phyloP scores from a whole-genome alignment of 2,797 vertebrate species.

The Mallotus villosus region DNA sequence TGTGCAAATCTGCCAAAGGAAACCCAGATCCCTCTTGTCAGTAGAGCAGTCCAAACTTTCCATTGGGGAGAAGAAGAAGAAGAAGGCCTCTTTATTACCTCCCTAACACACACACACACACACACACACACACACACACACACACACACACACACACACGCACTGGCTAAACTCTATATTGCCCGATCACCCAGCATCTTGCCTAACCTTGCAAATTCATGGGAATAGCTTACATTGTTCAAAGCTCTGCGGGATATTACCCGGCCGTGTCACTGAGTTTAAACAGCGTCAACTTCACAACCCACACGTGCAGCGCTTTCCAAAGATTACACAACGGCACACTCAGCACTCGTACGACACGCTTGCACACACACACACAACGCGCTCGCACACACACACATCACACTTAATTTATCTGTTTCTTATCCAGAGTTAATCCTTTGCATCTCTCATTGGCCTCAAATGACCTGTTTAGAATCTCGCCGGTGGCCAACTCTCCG shows the following conservation, averaged over 20 bases:
- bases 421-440: constrained; percentile 5
- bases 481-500: constrained; percentile 19
- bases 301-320: constrained; percentile 20
- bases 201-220: constrained; percentile 25
- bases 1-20: constrained; percentile 17
- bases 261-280: constrained; percentile 26
- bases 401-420: constrained; percentile 15
- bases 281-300: constrained; percentile 25
- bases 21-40: constrained; percentile 9
- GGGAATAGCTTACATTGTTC: constrained; percentile 48
- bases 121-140: not conserved
- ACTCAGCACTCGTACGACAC: not conserved
- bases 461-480: not conserved
- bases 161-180: not conserved
- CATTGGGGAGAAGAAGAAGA: constrained; percentile 14
- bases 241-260: constrained; percentile 24
- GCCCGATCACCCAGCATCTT: constrained; percentile 10
- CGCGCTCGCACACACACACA: constrained; percentile 15
- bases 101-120: not conserved
- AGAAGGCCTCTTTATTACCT: constrained; percentile 18
- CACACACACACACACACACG: not conserved
- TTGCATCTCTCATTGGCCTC: constrained; percentile 4
- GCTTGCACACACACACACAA: not conserved
- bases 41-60: constrained; percentile 15
- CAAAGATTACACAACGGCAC: constrained; percentile 23